Conservation (phyloP, 2,888 invertebrate species). For the Parnassius apollo region DNA sequence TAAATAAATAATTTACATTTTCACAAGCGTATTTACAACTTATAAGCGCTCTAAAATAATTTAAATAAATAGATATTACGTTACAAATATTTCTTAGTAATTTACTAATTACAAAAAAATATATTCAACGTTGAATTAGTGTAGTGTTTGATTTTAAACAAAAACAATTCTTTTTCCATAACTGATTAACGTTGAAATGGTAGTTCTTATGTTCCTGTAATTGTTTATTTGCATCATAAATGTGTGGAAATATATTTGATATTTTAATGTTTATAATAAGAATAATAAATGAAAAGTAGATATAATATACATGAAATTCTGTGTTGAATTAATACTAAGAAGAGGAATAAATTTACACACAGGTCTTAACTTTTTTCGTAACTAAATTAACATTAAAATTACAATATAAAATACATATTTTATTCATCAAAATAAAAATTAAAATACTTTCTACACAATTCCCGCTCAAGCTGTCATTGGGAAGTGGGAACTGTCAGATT, state of each 20-base stretch:
- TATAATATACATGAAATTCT: no score
- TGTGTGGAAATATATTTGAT: no score
- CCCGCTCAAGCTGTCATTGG: neutral
- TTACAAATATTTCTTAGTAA: slow-evolving; percentile 7
- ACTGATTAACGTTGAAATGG: no score
- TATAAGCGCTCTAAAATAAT: slow-evolving; percentile 53
- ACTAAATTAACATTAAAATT: slow-evolving; percentile 1
- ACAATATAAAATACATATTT: slow-evolving; percentile 5
- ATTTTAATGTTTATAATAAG: no score
- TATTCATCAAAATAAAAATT: neutral
- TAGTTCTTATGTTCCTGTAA: no score
- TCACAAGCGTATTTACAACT: slow-evolving; percentile 72
- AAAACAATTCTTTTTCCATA: no score
- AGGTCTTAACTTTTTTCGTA: neutral
- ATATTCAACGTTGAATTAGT: neutral
- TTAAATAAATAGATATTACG: slow-evolving; percentile 39
- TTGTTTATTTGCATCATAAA: no score
- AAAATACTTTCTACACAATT: neutral
- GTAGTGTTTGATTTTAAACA: no score
- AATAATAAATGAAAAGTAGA: no score
- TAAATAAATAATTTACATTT: slow-evolving; percentile 78
- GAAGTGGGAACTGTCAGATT: no score
- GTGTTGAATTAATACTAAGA: no score
- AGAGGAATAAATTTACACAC: no score
- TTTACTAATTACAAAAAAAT: neutral